These are phyloP conservation scores for Thamnaconus septentrionalis DNA, from an alignment of 2,113 vertebrate genomes.

Conservation along the genomic window DNA sequence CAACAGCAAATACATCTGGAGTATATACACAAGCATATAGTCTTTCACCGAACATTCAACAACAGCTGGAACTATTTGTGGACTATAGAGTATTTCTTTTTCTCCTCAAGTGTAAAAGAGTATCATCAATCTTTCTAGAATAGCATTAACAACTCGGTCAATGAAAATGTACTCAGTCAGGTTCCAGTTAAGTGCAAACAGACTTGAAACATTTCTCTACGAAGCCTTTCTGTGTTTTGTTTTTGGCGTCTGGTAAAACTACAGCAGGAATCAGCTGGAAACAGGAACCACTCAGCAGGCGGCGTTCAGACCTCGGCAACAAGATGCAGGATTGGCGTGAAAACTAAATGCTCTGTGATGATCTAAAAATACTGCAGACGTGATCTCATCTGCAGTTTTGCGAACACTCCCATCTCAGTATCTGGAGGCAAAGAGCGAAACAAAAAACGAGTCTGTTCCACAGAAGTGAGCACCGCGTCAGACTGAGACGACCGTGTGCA, in stretches of 20 bases:
- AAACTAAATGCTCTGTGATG: neutral
- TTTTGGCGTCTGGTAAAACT: slow-evolving; percentile 15
- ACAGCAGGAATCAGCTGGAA: neutral
- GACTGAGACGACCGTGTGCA: too few species aligned
- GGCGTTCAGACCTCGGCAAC: slow-evolving; percentile 11
- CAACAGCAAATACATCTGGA: slow-evolving; percentile 61
- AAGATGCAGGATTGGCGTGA: neutral
- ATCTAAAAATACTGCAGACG: slow-evolving; percentile 4
- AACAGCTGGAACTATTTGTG: slow-evolving; percentile 30
- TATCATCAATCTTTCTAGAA: neutral
- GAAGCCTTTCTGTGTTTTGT: slow-evolving; percentile 23
- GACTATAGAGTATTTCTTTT: slow-evolving; percentile 6
- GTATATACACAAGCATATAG: slow-evolving; percentile 52
- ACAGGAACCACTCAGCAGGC: slow-evolving; percentile 15
- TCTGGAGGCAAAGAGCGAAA: too few species aligned
- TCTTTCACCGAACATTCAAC: slow-evolving; percentile 54
- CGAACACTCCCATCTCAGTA: too few species aligned
- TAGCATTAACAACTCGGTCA: slow-evolving; percentile 4
- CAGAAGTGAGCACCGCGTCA: too few species aligned
- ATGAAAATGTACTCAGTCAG: neutral
- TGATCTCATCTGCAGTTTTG: too few species aligned
- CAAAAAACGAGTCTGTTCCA: too few species aligned
- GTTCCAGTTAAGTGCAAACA: slow-evolving; percentile 7
- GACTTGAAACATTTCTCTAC: slow-evolving; percentile 5
- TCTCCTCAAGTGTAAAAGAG: slow-evolving; percentile 1